Evolutionary conservation across 2,113 vertebrate genomes (phyloP).

Genomic region (Takifugu flavidus): DNA sequence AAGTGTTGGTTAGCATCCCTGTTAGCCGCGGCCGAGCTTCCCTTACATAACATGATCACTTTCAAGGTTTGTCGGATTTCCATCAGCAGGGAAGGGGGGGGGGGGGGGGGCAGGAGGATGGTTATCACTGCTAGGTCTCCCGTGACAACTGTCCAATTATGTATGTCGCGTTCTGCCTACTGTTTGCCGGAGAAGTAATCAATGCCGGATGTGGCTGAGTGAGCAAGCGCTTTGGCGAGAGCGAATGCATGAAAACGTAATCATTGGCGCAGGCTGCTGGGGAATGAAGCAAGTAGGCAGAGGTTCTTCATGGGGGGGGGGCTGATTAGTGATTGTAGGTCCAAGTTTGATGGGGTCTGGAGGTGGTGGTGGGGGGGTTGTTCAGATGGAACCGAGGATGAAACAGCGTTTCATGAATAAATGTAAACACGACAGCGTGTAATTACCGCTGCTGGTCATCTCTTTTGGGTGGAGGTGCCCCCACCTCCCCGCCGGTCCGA

Average conservation of each 20-base stretch:
- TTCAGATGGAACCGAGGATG: conserved; percentile 87
- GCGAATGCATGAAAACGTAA: conserved; percentile 99
- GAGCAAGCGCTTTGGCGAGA: conserved; percentile 96
- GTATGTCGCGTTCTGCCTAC: conserved; percentile 94
- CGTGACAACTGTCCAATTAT: conserved; percentile 99
- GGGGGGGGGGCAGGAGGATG: conserved; percentile 78
- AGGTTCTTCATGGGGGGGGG: conserved; percentile 60
- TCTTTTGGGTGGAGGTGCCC: conserved; percentile 52
- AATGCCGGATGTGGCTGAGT: conserved; percentile 98
- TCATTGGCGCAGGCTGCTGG: conserved; percentile 84
- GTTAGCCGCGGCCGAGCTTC: conserved; percentile 1
- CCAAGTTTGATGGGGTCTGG: conserved; percentile 78
- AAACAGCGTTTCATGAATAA: conserved; percentile 91
- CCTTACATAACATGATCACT: conserved; percentile 21
- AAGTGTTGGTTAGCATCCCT: not conserved
- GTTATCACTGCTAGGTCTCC: conserved; percentile 86
- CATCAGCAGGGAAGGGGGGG: conserved; percentile 67
- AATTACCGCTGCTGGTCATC: conserved; percentile 81
- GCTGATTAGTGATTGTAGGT: conserved; percentile 86
- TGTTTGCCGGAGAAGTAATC: conserved; percentile 99
- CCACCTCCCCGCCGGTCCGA: conserved; percentile 67
- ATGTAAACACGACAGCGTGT: conserved; percentile 89
- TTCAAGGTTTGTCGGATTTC: conserved; percentile 80
- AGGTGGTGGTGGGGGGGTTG: conserved; percentile 31
- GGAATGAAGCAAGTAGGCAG: conserved; percentile 80